Evolutionary conservation across 2,113 vertebrate species (phyloP), one percentile per base, ranked within the genome.

Genomic region (Coreoperca whiteheadi): DNA sequence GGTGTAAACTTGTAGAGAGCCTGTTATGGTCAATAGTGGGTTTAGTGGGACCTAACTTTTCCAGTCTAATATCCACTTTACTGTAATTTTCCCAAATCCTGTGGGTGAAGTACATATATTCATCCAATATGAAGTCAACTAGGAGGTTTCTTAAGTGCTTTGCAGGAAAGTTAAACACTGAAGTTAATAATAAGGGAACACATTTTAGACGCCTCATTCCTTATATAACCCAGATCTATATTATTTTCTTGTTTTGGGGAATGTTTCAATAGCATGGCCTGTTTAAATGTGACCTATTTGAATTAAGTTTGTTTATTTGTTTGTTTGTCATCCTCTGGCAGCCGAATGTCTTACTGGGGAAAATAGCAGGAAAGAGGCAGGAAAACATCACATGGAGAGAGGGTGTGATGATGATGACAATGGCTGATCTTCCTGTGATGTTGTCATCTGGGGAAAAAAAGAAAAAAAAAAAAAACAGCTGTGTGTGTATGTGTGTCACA

Each of bases 381-480:
- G 89, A 90, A 94, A 77, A 87, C 83, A 83, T 80, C 71, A 85
- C 79, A 64, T 21, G 23, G 71, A 74, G 84, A 63, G 73, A 8
- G 48, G 75, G 28, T 57, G 50, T 74, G 80, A 81, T 79, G 67
- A 77, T 64, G 57, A 81, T 73, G 70, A 89, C 89, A 92, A 89
- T 93, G 88, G 85, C 73, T 84, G 79, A 89, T 88, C 82, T 93
- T 94, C 93, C 93, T 92, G 66, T 79, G 56, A 79, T 83, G 75
- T 50, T 83, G 57, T 80, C 63, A 78, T 81, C 43, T 71, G 20
- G n/a, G n/a, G n/a, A n/a, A n/a, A n/a, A n/a, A n/a, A n/a, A 5
- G n/a, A 61, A 60, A 48, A 71, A 71, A 28, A 50, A 43, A 57
- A 7, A 7, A 46, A 34, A 57, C 12, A 70, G 59, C 18, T 68